Percentiles rank a stretch among this genome's conserved stretches.
These are phyloP conservation scores for Hippopotamus amphibius DNA, from an alignment of 2,113 vertebrate species.

Conservation along the genomic window DNA sequence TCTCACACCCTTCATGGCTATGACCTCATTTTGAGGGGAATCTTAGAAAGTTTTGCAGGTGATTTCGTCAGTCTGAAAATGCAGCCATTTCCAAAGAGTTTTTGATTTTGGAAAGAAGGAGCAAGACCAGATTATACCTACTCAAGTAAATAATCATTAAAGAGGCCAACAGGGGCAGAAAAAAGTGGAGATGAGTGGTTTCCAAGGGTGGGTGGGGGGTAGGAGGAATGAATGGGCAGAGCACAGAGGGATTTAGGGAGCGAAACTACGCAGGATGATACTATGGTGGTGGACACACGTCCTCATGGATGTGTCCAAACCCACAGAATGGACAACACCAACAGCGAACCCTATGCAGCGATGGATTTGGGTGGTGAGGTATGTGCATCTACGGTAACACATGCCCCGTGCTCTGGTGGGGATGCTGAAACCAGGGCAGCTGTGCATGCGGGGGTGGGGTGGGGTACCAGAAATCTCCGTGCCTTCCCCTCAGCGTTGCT, in stretches of 20 bases:
- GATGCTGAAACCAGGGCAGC: accelerated
- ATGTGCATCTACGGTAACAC: accelerated
- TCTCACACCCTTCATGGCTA: background rate
- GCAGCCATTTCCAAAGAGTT: background rate
- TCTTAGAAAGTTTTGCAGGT: background rate
- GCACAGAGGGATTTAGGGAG: background rate
- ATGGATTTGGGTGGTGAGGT: accelerated
- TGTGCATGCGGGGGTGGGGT: accelerated
- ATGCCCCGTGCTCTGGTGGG: background rate
- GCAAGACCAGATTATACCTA: background rate
- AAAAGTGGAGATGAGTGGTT: background rate
- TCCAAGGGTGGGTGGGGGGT: background rate
- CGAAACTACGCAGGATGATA: no score
- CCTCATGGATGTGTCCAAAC: background rate
- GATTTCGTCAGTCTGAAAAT: background rate
- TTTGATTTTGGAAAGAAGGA: constrained; percentile 22
- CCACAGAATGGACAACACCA: accelerated
- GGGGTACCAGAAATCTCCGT: background rate
- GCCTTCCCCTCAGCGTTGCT: background rate
- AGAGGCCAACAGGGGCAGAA: background rate
- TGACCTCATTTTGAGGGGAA: background rate
- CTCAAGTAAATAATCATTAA: background rate
- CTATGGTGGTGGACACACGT: accelerated
- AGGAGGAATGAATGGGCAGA: accelerated
- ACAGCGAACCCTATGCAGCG: background rate